These are phyloP conservation scores for Tipula vernalis DNA, from an alignment of 2,888 invertebrate species.

Conservation along the genomic window DNA sequence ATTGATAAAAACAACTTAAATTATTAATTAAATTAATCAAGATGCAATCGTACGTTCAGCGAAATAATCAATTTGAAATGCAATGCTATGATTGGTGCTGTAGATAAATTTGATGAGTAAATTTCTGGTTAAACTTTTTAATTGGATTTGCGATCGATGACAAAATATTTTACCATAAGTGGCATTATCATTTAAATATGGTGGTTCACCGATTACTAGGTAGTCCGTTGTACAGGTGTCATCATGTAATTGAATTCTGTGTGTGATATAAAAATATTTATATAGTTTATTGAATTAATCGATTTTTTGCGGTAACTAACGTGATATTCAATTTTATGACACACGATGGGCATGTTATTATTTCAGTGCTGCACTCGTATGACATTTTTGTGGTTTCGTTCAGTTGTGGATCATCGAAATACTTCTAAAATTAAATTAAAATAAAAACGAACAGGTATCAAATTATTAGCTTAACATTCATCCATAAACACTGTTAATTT, in stretches of 20 bases:
- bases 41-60: not conserved
- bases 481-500: too few relatives aligned
- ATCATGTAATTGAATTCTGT: not conserved
- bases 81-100: not conserved
- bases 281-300: not conserved
- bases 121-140: not conserved
- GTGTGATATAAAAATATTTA: too few relatives aligned
- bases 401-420: not conserved
- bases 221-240: constrained; percentile 43
- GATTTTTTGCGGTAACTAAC: constrained; percentile 38
- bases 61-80: not conserved
- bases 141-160: not conserved
- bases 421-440: constrained; percentile 7
- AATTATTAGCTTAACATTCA: too few relatives aligned
- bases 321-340: constrained; percentile 41
- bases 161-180: not conserved
- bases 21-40: not conserved
- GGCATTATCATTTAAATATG: constrained; percentile 39
- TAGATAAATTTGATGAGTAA: not conserved
- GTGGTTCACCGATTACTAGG: constrained; percentile 50
- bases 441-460: too few relatives aligned
- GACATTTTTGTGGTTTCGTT: constrained; percentile 15
- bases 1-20: constrained; percentile 8
- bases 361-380: constrained; percentile 47
- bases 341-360: constrained; percentile 58